Percentiles rank a stretch among this genome's conserved stretches.
Evolutionary conservation across 2,113 vertebrate genomes (phyloP).

Genomic region (Hippolais icterina): DNA sequence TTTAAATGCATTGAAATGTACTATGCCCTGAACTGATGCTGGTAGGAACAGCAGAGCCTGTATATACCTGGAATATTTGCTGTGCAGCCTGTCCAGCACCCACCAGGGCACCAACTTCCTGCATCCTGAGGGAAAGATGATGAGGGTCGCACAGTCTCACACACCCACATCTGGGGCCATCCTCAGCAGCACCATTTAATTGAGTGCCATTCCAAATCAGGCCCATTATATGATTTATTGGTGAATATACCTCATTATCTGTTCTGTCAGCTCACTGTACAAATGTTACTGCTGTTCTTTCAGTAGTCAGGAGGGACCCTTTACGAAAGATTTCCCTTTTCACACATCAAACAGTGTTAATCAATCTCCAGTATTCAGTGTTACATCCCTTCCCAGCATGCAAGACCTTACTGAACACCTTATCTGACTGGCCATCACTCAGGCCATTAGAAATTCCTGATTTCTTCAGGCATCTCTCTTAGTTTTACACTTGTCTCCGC

Average conservation of each 20-base stretch:
- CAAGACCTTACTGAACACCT: background rate
- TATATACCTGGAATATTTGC: background rate
- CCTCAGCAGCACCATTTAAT: background rate
- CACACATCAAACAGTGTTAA: background rate
- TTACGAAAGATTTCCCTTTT: background rate
- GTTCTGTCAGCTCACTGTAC: background rate
- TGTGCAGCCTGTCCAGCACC: background rate
- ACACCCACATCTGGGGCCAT: background rate
- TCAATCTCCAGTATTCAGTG: background rate
- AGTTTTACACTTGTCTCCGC: background rate
- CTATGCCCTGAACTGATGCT: background rate
- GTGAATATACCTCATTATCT: background rate
- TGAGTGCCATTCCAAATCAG: background rate
- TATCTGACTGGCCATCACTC: background rate
- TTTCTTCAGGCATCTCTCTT: background rate
- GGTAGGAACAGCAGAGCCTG: background rate
- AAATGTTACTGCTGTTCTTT: background rate
- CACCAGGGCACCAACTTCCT: background rate
- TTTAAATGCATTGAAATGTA: background rate
- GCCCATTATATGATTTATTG: background rate
- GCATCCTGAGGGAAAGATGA: background rate
- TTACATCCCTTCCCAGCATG: background rate
- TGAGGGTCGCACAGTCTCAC: background rate
- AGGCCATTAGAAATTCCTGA: background rate
- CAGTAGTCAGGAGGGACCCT: background rate